phyloP scores from a whole-genome alignment of 2,797 vertebrate genomes.

The Pangasius krempfi region DNA sequence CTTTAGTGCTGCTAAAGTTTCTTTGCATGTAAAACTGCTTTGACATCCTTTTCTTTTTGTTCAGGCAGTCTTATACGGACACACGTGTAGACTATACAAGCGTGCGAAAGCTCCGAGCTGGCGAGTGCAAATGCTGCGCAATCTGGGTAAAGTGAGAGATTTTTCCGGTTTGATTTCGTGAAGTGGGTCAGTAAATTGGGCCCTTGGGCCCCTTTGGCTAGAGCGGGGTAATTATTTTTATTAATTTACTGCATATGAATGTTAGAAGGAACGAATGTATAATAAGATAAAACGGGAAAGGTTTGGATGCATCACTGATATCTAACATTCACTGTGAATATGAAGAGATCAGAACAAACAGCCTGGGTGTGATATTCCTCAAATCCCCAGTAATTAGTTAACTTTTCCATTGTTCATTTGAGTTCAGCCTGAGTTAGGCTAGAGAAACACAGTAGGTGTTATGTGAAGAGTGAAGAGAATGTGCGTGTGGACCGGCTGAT shows the following conservation, averaged over 20 bases:
- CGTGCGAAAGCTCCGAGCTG: not conserved
- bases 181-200: not conserved
- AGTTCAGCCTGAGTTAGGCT: not conserved
- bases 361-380: constrained; percentile 12
- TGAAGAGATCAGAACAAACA: constrained; percentile 42
- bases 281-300: constrained; percentile 35
- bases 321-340: constrained; percentile 53
- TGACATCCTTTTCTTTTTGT: not conserved
- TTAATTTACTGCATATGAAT: constrained; percentile 53
- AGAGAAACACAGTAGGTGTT: not conserved
- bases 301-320: constrained; percentile 55
- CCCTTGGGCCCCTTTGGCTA: not conserved
- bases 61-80: not conserved
- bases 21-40: not conserved
- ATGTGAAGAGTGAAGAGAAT: not conserved
- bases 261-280: constrained; percentile 23
- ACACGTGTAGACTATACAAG: not conserved
- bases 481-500: not conserved
- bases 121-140: not conserved
- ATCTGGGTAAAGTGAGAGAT: not conserved
- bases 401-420: not conserved
- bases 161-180: not conserved
- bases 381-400: not conserved
- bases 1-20: not conserved
- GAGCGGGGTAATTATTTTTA: constrained; percentile 41